phyloP scores from a whole-genome alignment of 2,113 vertebrate species.

The Tricholaema leucomelas region DNA sequence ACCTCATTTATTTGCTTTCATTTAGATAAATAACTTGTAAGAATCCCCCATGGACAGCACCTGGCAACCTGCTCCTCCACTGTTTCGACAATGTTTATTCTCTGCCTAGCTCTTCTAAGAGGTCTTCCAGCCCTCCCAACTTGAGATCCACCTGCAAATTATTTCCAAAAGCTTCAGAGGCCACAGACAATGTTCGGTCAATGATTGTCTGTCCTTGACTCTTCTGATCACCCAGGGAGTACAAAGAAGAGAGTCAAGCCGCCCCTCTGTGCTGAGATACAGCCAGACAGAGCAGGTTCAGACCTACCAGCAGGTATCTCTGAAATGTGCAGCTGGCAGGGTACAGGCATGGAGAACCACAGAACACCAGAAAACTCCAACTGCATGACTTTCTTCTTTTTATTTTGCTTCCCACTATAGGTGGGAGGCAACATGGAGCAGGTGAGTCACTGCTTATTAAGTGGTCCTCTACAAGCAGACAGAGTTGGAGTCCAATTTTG shows the following conservation, averaged over 20 bases:
- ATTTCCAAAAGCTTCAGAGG: not conserved
- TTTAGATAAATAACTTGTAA: not conserved
- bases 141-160: not conserved
- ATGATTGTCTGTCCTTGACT: not conserved
- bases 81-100: not conserved
- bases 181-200: not conserved
- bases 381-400: not conserved
- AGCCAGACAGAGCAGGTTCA: not conserved
- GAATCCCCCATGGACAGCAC: not conserved
- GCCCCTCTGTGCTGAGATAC: not conserved
- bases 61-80: not conserved
- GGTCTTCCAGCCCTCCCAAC: not conserved
- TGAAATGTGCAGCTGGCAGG: rapidly evolving
- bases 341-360: not conserved
- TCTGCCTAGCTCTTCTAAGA: not conserved
- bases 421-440: not conserved
- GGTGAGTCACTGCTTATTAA: slow-evolving; percentile 8
- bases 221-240: not conserved
- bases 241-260: not conserved
- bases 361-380: not conserved
- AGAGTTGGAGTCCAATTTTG: not conserved
- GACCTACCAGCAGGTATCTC: not conserved
- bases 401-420: not conserved
- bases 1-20: not conserved
- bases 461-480: not conserved